A percentile compares a stretch with the other conserved stretches of the same genome.
phyloP scores from a whole-genome alignment of 2,113 vertebrate species.

The Sterna hirundo region DNA sequence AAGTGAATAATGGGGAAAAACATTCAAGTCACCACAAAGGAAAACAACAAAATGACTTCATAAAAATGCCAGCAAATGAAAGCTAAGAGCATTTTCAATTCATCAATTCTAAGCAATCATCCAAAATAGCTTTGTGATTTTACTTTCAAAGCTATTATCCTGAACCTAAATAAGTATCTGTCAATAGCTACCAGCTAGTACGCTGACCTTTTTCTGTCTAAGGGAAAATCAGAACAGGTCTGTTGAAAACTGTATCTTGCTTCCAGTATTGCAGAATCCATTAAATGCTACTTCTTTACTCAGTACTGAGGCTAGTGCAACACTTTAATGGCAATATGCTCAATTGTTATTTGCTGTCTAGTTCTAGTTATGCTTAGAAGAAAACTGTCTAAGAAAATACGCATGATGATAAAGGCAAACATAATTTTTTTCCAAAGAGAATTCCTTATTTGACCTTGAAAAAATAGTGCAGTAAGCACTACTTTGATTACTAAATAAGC shows the following conservation, averaged over 20 bases:
- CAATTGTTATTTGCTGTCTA: background rate
- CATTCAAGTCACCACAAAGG: slow-evolving; percentile 6
- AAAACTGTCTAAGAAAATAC: background rate
- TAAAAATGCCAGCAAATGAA: slow-evolving; percentile 48
- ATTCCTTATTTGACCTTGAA: background rate
- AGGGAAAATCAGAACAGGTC: background rate
- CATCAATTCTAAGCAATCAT: slow-evolving; percentile 36
- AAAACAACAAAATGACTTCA: slow-evolving; percentile 13
- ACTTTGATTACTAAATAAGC: background rate
- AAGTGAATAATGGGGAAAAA: slow-evolving; percentile 14
- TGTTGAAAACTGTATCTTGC: background rate
- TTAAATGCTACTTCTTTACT: background rate
- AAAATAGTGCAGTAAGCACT: background rate
- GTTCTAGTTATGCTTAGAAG: background rate
- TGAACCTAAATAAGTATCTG: slow-evolving; percentile 19
- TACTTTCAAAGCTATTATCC: slow-evolving; percentile 35
- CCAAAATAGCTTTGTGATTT: slow-evolving; percentile 36
- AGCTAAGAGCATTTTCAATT: slow-evolving; percentile 34
- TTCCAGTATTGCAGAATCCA: background rate
- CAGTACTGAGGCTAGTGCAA: background rate
- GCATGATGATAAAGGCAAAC: background rate
- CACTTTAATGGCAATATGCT: background rate
- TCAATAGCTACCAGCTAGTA: slow-evolving; percentile 1
- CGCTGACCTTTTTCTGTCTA: background rate
- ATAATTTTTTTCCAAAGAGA: accelerated